A percentile compares a stretch with the other conserved stretches of the same genome.
These are phyloP conservation scores for Arenaria interpres DNA, from an alignment of 2,113 vertebrate genomes.

Conservation along the genomic window DNA sequence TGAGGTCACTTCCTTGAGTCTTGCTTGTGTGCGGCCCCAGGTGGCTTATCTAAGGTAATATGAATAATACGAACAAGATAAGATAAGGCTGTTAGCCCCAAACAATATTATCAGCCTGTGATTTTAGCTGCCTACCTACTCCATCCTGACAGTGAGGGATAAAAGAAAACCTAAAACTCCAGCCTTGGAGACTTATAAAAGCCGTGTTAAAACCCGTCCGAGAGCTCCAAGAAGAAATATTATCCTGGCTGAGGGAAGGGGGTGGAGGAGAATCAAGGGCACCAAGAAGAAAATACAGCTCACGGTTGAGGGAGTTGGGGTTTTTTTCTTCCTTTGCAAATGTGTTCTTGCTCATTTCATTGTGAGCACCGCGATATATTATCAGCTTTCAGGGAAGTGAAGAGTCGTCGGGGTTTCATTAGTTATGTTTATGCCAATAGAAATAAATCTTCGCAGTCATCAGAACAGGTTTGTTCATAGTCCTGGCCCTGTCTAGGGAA, in stretches of 20 bases:
- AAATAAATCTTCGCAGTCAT: constrained; percentile 62
- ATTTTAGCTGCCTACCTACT: constrained; percentile 47
- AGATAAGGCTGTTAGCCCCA: constrained; percentile 48
- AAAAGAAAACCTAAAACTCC: constrained; percentile 34
- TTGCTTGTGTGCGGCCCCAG: constrained; percentile 2
- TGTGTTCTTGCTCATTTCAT: constrained; percentile 56
- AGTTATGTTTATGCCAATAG: constrained; percentile 76
- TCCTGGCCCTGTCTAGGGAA: background rate
- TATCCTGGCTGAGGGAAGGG: constrained; percentile 46
- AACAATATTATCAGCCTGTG: constrained; percentile 39
- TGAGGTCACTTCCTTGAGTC: constrained; percentile 56
- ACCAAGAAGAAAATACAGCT: constrained; percentile 47
- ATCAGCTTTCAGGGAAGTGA: constrained; percentile 61
- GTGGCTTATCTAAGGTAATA: constrained; percentile 46
- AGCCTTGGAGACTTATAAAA: constrained; percentile 51
- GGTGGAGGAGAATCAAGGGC: constrained; percentile 34
- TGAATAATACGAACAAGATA: constrained; percentile 50
- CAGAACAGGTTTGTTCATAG: constrained; percentile 37
- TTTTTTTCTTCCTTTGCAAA: constrained; percentile 48
- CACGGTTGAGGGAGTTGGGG: constrained; percentile 39
- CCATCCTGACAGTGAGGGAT: constrained; percentile 13
- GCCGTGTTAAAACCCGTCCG: background rate
- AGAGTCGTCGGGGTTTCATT: constrained; percentile 68
- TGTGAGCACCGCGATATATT: constrained; percentile 60
- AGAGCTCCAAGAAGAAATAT: constrained; percentile 46